Evolutionary conservation across 2,888 invertebrate genomes (phyloP).

Genomic region (Sturmia bella): DNA sequence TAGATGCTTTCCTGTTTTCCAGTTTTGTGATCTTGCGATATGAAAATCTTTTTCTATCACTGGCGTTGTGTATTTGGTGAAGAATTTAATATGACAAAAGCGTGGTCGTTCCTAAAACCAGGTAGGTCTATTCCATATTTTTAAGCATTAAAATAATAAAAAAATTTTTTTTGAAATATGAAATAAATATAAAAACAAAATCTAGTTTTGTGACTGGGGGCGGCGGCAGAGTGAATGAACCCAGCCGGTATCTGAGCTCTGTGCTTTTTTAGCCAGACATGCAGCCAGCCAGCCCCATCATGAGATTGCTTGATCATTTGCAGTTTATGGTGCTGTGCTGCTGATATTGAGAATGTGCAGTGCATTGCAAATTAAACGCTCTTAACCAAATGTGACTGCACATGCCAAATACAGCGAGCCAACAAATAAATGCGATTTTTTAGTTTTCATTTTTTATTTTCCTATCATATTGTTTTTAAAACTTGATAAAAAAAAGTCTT

Average conservation of each 20-base stretch:
- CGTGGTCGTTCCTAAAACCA: slow-evolving; percentile 57
- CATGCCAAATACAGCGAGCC: slow-evolving; percentile 56
- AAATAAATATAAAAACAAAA: slow-evolving; percentile 11
- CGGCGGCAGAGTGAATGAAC: slow-evolving; percentile 45
- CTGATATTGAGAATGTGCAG: slow-evolving; percentile 58
- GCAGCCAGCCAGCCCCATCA: slow-evolving; percentile 31
- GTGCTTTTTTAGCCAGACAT: slow-evolving; percentile 29
- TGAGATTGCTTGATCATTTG: slow-evolving; percentile 30
- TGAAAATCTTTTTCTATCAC: too few species aligned
- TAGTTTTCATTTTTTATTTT: not conserved
- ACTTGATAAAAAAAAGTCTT: slow-evolving; percentile 44
- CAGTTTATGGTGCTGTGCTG: slow-evolving; percentile 42
- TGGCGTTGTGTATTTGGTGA: slow-evolving; percentile 1
- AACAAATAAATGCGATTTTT: slow-evolving; percentile 29
- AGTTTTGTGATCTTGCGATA: too few species aligned
- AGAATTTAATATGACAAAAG: slow-evolving; percentile 49
- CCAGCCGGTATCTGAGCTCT: slow-evolving; percentile 18
- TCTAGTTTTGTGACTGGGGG: slow-evolving; percentile 38
- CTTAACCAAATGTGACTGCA: slow-evolving; percentile 65
- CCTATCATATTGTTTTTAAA: slow-evolving; percentile 7
- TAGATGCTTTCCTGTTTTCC: too few species aligned
- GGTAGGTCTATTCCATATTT: slow-evolving; percentile 32
- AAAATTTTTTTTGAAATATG: not conserved
- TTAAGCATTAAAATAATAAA: not conserved
- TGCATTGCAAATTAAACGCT: slow-evolving; percentile 68